Evolutionary conservation across 2,797 vertebrate species (phyloP).

Genomic region (Trichosurus vulpecula): DNA sequence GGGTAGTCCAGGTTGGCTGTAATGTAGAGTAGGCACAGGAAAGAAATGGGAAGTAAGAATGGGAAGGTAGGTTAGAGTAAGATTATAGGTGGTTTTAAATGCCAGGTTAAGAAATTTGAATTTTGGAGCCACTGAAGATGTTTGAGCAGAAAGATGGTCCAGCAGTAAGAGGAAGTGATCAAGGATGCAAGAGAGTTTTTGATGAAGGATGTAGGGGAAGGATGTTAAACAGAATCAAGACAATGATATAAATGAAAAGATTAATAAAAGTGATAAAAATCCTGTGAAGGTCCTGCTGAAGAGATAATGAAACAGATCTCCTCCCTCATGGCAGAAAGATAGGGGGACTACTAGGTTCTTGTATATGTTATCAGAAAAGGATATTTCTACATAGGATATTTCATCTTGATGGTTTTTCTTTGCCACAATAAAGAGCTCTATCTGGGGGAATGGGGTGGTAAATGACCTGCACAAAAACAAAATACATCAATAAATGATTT

Average conservation of each 20-base stretch:
- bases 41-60: not conserved
- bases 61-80: not conserved
- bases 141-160: not conserved
- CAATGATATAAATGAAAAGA: not conserved
- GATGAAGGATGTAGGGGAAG: not conserved
- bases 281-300: not conserved
- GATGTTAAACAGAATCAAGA: not conserved
- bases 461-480: not conserved
- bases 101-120: not conserved
- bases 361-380: not conserved
- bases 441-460: not conserved
- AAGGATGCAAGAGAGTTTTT: not conserved
- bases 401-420: not conserved
- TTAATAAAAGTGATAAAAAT: not conserved
- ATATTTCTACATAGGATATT: not conserved
- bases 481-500: not conserved
- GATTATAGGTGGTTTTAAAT: not conserved
- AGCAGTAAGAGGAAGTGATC: not conserved
- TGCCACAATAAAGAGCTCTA: not conserved
- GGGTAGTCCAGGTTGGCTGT: not conserved
- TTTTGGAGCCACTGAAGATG: not conserved
- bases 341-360: not conserved
- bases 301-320: not conserved
- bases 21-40: not conserved
- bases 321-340: not conserved